Conservation (phyloP, 2,888 invertebrate genomes). For the Diaphora mendica region DNA sequence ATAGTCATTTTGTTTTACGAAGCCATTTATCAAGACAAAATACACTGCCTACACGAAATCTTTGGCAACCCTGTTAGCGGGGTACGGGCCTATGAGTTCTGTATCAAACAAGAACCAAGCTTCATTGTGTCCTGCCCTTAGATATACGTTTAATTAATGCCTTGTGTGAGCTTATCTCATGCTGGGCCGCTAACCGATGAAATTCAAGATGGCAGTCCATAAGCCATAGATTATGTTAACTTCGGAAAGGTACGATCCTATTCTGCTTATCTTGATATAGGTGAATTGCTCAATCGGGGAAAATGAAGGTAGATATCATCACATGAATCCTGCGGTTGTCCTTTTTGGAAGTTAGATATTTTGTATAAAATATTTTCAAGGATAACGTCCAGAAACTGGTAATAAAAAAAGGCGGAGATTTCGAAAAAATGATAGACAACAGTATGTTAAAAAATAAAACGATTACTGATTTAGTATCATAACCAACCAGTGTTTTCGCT, state of each 20-base stretch:
- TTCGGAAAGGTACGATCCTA: conserved; percentile 23
- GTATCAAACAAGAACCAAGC: background rate
- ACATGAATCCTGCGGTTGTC: background rate
- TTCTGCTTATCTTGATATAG: conserved; percentile 23
- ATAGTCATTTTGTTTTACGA: background rate
- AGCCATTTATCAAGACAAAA: background rate
- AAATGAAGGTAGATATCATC: background rate
- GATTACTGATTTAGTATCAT: too few relatives aligned
- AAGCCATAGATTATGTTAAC: conserved; percentile 49
- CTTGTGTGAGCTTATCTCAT: conserved; percentile 54
- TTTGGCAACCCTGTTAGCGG: background rate
- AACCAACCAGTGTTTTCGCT: too few relatives aligned
- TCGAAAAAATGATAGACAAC: too few relatives aligned
- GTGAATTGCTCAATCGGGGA: conserved; percentile 10
- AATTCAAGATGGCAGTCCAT: conserved; percentile 49
- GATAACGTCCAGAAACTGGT: background rate
- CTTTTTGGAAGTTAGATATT: background rate
- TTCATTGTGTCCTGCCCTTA: conserved; percentile 33
- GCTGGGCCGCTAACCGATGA: conserved; percentile 52
- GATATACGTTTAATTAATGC: conserved; percentile 60
- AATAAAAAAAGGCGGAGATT: background rate
- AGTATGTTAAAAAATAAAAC: too few relatives aligned
- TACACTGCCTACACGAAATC: background rate
- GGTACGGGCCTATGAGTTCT: background rate
- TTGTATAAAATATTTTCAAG: background rate